These are phyloP conservation scores for Phrynosoma blainvillii DNA, from an alignment of 2,113 vertebrate genomes.

Conservation along the genomic window DNA sequence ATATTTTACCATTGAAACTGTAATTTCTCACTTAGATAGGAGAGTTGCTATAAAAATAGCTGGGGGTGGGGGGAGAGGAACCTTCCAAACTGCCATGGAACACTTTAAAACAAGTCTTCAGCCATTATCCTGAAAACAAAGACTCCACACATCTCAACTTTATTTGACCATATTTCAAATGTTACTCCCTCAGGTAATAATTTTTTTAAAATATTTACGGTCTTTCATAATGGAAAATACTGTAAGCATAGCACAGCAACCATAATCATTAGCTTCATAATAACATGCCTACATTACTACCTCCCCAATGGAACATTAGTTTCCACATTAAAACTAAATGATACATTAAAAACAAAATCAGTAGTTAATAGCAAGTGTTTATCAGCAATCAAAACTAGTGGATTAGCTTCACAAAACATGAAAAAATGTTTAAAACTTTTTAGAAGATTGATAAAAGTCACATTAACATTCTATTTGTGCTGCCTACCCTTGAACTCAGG, in stretches of 20 bases:
- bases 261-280: slow-evolving; percentile 7
- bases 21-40: neutral
- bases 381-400: neutral
- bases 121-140: slow-evolving; percentile 4
- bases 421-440: neutral
- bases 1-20: neutral
- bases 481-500: neutral
- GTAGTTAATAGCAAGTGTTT: neutral
- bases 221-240: neutral
- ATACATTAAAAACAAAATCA: neutral
- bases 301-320: neutral
- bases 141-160: neutral
- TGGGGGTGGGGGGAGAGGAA: too few species aligned
- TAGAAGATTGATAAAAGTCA: neutral
- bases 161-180: neutral
- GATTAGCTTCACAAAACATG: neutral
- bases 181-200: neutral
- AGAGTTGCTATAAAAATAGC: neutral
- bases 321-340: slow-evolving; percentile 33
- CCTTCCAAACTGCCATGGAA: neutral
- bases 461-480: neutral
- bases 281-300: neutral
- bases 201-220: slow-evolving; percentile 3
- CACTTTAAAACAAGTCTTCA: neutral
- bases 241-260: slow-evolving; percentile 1